Percentiles rank a stretch among this genome's conserved stretches.
These are phyloP conservation scores for Unio delphinus DNA, from an alignment of 2,888 invertebrate genomes.

Conservation along the genomic window DNA sequence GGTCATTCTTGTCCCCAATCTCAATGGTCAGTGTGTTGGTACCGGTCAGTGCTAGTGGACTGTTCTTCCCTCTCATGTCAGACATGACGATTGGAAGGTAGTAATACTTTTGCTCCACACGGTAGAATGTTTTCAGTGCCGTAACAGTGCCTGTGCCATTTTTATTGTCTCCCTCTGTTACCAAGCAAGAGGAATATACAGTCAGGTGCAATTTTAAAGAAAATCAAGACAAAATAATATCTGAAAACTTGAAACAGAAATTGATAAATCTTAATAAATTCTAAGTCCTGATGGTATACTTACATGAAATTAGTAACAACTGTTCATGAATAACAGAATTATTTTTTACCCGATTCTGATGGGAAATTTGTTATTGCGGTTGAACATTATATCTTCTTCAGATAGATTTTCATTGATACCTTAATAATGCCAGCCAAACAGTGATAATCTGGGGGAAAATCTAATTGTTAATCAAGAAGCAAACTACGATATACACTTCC, in stretches of 20 bases:
- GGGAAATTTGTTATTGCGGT: no score
- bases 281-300: no score
- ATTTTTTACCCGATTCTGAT: no score
- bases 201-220: not conserved
- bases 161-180: conserved; percentile 51
- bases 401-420: no score
- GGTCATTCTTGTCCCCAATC: conserved; percentile 98
- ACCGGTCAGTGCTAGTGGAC: conserved; percentile 88
- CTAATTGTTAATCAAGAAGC: no score
- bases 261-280: not conserved
- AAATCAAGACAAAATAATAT: not conserved
- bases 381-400: no score
- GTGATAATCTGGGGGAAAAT: no score
- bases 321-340: no score
- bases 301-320: no score
- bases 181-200: not conserved
- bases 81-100: conserved; percentile 97
- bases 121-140: conserved; percentile 91
- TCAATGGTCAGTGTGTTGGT: conserved; percentile 96
- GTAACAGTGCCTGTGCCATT: conserved; percentile 97
- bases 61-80: conserved; percentile 87
- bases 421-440: no score
- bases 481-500: no score
- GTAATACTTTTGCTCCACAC: conserved; percentile 96
- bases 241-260: not conserved